Base-by-base conservation (phyloP, 2,113 vertebrate genomes). In the Leucopsar rothschildi region DNA sequence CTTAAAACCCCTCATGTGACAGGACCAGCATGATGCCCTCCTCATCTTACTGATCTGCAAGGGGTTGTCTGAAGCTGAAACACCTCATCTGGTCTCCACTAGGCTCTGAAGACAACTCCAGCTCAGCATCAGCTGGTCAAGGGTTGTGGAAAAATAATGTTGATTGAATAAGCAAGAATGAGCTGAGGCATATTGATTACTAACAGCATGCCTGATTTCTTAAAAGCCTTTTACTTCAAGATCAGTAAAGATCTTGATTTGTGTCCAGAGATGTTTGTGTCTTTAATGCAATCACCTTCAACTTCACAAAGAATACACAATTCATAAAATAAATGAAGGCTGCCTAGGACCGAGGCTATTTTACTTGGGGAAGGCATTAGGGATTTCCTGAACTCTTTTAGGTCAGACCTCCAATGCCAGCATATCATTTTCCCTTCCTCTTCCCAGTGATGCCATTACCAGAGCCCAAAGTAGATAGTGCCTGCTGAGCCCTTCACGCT, bases 21-120 rank as follows among this genome's bases (percentile, higher is more conserved):
- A 49, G 40, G n/a, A 61, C 6, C 14, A 16, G 47, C 29, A 35
- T 0, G 0, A 21, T 12, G 15, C 9, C 37, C 19, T 15, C 47
- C 87, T 44, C 1, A 0, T 15, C 64, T 9, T 37, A 28, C 56
- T 27, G 13, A 2, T 27, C 27, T 24, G 7, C 45, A n/a, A 27
- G 9, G 37, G 18, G 12, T 9, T 47, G 8, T 42, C 40, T 49
- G 60, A 29, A 56, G 40, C 79, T 64, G 65, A 33, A 73, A 42
- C n/a, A 21, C 5, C 53, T 59, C 29, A 6, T 2, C 1, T 33
- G 57, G 28, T 42, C 42, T 60, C 60, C 61, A 18, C 10, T 12
- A 65, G 69, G 25, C 27, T 20, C 5, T 22, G 64, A 28, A 52
- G 24, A 11, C 28, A 49, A 25, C 13, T 35, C 45, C 57, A 82